Evolutionary conservation across 2,797 vertebrate genomes (phyloP), one percentile per base, ranked within the genome.

Genomic region (Cirrhinus molitorella): DNA sequence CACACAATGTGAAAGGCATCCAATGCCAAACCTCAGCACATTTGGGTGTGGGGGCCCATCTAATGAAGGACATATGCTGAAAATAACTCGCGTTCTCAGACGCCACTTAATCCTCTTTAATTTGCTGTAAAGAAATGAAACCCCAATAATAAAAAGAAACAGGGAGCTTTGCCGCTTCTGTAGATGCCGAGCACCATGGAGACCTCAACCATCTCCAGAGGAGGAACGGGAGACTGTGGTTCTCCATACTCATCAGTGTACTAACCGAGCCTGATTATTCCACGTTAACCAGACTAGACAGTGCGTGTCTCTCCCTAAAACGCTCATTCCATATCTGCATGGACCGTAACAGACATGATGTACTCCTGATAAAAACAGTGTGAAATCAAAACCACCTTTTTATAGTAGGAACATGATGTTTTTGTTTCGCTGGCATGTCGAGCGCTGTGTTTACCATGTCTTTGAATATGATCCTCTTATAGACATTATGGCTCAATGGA

Each of bases 31-130:
- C 87, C 89, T 88, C 73, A 83, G 73, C 67, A 85, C 88, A 89
- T 90, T 83, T 66, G 57, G 79, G 80, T 89, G 91, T 87, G 87
- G 68, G 66, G 49, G 81, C 45, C 83, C 6, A 37, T 85, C 81
- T 91, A 92, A 93, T 85, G 73, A 87, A 90, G 81, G 89, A 89
- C 90, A 90, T 86, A 89, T 92, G 91, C 83, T 86, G 76, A 83
- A 74, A 87, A 86, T 86, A 75, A 68, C 85, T 88, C 31, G 88
- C 45, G 78, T 89, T 90, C 89, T 91, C 88, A 91, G 84, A 87
- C 85, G 72, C 83, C 78, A 86, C 70, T 75, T 88, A 83, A 87
- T 75, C 61, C n/a, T 14, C 75, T 79, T 83, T 88, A 85, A 87
- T 88, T 85, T 81, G 57, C 81, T 87, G 79, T 75, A 85, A 85